Evolutionary conservation across 1,140 invertebrate species (phyloP).

Genomic region (Drosophila ambigua): DNA sequence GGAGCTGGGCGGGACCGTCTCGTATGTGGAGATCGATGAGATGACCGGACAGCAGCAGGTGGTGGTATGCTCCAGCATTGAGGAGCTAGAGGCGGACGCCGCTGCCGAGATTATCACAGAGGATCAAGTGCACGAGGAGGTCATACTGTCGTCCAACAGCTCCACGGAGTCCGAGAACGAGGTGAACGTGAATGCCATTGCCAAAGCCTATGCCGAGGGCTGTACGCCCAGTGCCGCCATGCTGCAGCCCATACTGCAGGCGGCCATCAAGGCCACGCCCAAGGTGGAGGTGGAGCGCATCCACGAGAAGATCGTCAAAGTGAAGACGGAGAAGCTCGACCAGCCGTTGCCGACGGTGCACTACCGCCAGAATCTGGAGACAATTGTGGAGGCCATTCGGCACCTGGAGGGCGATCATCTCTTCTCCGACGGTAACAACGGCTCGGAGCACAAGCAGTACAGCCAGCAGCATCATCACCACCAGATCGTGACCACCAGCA

Average conservation of each 20-base stretch:
- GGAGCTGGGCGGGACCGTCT: slow-evolving; percentile 72
- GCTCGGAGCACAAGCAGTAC: slow-evolving; percentile 83
- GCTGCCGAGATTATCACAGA: slow-evolving; percentile 78
- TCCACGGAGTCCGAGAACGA: slow-evolving; percentile 79
- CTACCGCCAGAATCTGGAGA: slow-evolving; percentile 96
- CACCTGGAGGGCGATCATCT: slow-evolving; percentile 97
- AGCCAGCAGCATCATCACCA: slow-evolving; percentile 64
- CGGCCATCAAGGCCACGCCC: slow-evolving; percentile 93
- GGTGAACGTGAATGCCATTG: slow-evolving; percentile 80
- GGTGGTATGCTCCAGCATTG: slow-evolving; percentile 80
- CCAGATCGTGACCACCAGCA: slow-evolving; percentile 22
- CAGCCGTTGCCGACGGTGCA: slow-evolving; percentile 50
- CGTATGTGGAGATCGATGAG: slow-evolving; percentile 81
- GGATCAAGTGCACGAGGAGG: slow-evolving; percentile 82
- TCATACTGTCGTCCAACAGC: slow-evolving; percentile 76
- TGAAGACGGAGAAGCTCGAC: slow-evolving; percentile 76
- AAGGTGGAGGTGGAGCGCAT: slow-evolving; percentile 91
- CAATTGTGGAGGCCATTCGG: slow-evolving; percentile 98
- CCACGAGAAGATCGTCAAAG: slow-evolving; percentile 77
- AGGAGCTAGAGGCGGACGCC: slow-evolving; percentile 79
- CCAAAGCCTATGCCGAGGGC: slow-evolving; percentile 82
- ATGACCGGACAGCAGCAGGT: slow-evolving; percentile 83
- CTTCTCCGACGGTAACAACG: slow-evolving; percentile 88
- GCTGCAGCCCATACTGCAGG: slow-evolving; percentile 90
- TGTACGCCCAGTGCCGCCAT: slow-evolving; percentile 76